Percentiles rank a stretch among this genome's conserved stretches.
Evolutionary conservation across 2,888 invertebrate genomes (phyloP).

Genomic region (Drosophila pseudotakahashii): DNA sequence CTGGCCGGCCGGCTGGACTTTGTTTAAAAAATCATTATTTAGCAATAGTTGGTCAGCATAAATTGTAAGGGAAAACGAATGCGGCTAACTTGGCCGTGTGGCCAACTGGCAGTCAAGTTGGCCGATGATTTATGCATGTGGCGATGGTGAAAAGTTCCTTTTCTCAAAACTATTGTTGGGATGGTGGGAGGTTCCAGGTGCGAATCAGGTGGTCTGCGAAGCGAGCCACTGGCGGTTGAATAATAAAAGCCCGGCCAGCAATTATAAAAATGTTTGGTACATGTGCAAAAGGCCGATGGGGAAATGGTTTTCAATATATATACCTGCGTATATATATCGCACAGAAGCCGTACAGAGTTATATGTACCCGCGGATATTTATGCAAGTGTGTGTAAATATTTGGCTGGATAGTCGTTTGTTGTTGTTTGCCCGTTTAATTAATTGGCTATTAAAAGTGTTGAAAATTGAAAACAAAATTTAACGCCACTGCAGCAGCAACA

Average conservation of each 20-base stretch:
- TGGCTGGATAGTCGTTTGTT: conserved; percentile 46
- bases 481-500: conserved; percentile 36
- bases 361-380: conserved; percentile 16
- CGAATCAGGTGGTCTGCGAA: conserved; percentile 10
- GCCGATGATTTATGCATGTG: conserved; percentile 61
- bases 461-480: conserved; percentile 73
- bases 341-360: conserved; percentile 1
- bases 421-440: conserved; percentile 66
- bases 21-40: conserved; percentile 49
- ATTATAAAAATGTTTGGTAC: conserved; percentile 66
- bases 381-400: conserved; percentile 16
- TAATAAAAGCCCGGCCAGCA: conserved; percentile 50
- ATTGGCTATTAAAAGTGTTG: conserved; percentile 77
- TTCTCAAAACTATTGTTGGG: conserved; percentile 2
- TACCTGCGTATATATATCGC: conserved; percentile 9
- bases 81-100: neutral
- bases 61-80: conserved; percentile 24
- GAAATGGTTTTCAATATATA: conserved; percentile 37
- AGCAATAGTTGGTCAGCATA: conserved; percentile 36
- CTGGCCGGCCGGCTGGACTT: conserved; percentile 27
- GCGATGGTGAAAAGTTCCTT: conserved; percentile 40
- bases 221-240: conserved; percentile 42
- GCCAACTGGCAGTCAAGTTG: conserved; percentile 37
- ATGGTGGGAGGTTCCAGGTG: conserved; percentile 5
- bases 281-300: conserved; percentile 21